phyloP scores from a whole-genome alignment of 1,140 invertebrate species.

The Drosophila bifasciata region DNA sequence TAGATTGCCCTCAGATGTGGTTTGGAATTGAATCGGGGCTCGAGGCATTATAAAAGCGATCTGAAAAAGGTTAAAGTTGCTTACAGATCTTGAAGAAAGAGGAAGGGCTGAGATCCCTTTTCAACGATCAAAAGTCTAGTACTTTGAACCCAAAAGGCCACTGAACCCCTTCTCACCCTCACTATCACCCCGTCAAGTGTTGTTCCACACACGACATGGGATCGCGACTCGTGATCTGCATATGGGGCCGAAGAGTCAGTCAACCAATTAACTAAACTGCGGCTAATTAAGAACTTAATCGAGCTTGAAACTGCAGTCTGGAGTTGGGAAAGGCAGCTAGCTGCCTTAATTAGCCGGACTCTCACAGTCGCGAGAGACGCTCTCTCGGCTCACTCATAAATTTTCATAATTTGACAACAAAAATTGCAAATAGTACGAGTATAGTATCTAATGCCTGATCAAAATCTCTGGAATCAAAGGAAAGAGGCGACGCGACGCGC shows the following conservation, averaged over 20 bases:
- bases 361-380: constrained; percentile 52
- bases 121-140: too few relatives aligned
- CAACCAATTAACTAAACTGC: constrained; percentile 70
- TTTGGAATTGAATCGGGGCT: too few relatives aligned
- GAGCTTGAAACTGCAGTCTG: constrained; percentile 66
- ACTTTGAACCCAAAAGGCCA: too few relatives aligned
- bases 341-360: constrained; percentile 70
- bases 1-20: constrained; percentile 9
- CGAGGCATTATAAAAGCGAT: neutral
- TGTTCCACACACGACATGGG: constrained; percentile 25
- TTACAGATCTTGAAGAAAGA: too few relatives aligned
- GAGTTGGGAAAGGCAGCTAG: constrained; percentile 19
- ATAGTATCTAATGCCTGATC: constrained; percentile 72
- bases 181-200: constrained; percentile 7
- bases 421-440: constrained; percentile 69
- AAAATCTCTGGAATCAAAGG: constrained; percentile 67
- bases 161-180: constrained; percentile 8
- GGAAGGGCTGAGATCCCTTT: too few relatives aligned
- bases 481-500: constrained; percentile 1
- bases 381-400: constrained; percentile 51
- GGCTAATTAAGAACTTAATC: constrained; percentile 74
- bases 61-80: too few relatives aligned
- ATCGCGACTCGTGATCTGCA: constrained; percentile 49
- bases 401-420: constrained; percentile 77
- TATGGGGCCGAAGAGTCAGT: constrained; percentile 24